Evolutionary conservation across 2,888 invertebrate genomes (phyloP).

Genomic region (Serrognathus titanus): DNA sequence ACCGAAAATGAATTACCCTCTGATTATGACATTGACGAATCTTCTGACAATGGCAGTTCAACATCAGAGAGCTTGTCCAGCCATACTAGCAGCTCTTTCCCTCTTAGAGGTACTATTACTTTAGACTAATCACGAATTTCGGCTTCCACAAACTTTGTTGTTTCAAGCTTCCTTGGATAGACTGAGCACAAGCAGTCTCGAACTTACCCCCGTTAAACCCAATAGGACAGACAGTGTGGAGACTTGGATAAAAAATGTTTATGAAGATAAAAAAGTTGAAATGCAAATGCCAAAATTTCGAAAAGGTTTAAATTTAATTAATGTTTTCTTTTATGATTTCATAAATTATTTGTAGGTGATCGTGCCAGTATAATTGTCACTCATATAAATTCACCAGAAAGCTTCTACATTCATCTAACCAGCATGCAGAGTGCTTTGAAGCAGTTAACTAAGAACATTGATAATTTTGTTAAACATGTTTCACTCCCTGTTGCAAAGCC

Average conservation of each 20-base stretch:
- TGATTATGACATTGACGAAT: slow-evolving; percentile 8
- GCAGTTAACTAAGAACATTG: slow-evolving; percentile 13
- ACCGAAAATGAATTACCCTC: slow-evolving; percentile 6
- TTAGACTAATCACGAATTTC: no score
- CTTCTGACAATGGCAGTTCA: not conserved
- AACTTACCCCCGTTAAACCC: not conserved
- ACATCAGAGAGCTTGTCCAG: no score
- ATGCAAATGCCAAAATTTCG: not conserved
- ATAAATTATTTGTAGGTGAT: slow-evolving; percentile 31
- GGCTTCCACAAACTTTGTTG: no score
- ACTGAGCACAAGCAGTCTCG: no score
- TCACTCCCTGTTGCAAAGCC: slow-evolving; percentile 24
- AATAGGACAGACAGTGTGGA: not conserved
- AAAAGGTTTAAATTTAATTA: not conserved
- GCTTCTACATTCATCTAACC: slow-evolving; percentile 63
- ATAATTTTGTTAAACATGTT: slow-evolving; percentile 27
- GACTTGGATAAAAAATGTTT: slow-evolving; percentile 2
- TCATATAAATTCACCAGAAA: slow-evolving; percentile 58
- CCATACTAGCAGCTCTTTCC: no score
- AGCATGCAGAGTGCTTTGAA: slow-evolving; percentile 6
- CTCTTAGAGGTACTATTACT: no score
- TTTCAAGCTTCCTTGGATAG: no score
- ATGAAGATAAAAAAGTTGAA: not conserved
- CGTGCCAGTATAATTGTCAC: slow-evolving; percentile 53
- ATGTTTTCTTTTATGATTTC: not conserved